Evolutionary conservation across 1,140 invertebrate genomes (phyloP), one percentile per base, ranked within the genome.

Genomic region (Solen grandis): DNA sequence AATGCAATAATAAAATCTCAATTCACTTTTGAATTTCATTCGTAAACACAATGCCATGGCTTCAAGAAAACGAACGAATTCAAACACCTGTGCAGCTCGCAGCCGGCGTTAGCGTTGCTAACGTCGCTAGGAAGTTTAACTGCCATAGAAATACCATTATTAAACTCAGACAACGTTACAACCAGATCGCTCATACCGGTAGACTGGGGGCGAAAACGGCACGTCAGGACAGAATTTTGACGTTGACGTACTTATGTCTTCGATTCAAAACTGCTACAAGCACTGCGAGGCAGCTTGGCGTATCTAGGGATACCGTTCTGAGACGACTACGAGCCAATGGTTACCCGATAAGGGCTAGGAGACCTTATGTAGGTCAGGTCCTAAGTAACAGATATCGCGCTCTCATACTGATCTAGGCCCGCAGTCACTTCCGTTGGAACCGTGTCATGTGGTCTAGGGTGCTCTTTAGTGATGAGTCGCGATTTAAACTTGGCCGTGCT

Each of bases 81-180:
- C 41, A 46, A 46, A 19, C 41, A 46, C 41, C 8, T 46, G 41
- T 63, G 5, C 60, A 10, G 31, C 60, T 63, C 60, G 31, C 60
- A 27, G 60, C 60, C 31, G 60, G n/a, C n/a, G n/a, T n/a, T n/a
- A n/a, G n/a, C n/a, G n/a, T n/a, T n/a, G n/a, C n/a, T n/a, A n/a
- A 31, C 60, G 25, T 63, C 60, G 60, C 60, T 63, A 63, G 60
- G 60, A 25, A 63, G 60, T 63, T 63, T 29, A 63, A 63, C 8
- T 46, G 19, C 19, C 41, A 46, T 8, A 46, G 41, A 46, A 46
- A 46, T 46, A 46, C 41, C 41, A 46, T 46, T 46, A 19, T 46
- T 46, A 46, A 46, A 46, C 41, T 46, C 41, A 46, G 41, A 46
- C 41, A 46, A 46, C 41, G 19, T 46, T 10, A 46, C 41, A 46